Evolutionary conservation across 1,140 invertebrate species (phyloP), one percentile per base, ranked within the genome.

Genomic region (Hycleus phaleratus): DNA sequence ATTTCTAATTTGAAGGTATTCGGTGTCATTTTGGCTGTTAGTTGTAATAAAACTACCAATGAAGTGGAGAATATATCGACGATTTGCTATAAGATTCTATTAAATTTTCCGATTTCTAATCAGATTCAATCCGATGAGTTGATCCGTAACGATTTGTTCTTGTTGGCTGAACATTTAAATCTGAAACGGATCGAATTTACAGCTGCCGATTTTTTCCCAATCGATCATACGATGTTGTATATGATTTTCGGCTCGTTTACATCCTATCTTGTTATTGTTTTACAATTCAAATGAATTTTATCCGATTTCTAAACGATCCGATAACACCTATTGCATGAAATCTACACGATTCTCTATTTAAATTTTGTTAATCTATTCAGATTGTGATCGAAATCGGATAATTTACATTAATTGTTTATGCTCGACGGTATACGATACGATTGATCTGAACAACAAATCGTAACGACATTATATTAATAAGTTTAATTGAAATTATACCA

Each of bases 171-270:
- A 24, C 44, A 46, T 24, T 39, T 55, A 26, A 38, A 24, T 18
- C 43, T 46, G 24, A 55, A 32, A 39, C 38, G 38, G 24, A 11
- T 55, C 5, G 39, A 40, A 38, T 55, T 55, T 47, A 46, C 52
- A 2, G 52, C 52, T 3, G 52, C 52, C 18, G 52, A 44, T 1
- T 39, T 55, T 32, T 55, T 55, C 26, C 11, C 26, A 12, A 18
- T 55, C 26, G 52, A 55, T 11, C 44, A 55, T 39, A 55, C 26
- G 4, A 55, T 55, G 52, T 47, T 55, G 45, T 55, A 46, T 32
- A 55, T 55, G 52, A 55, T 55, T n/a, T 55, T 55, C 26, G 52
- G 52, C 0, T 46, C 52, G 2, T 46, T 55, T 39, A 26, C 52
- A 24, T 44, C 52, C 8, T 55, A 55, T 46, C 45, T 55, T 38